phyloP scores from a whole-genome alignment of 2,888 invertebrate genomes.

The Nesidiocoris tenuis region DNA sequence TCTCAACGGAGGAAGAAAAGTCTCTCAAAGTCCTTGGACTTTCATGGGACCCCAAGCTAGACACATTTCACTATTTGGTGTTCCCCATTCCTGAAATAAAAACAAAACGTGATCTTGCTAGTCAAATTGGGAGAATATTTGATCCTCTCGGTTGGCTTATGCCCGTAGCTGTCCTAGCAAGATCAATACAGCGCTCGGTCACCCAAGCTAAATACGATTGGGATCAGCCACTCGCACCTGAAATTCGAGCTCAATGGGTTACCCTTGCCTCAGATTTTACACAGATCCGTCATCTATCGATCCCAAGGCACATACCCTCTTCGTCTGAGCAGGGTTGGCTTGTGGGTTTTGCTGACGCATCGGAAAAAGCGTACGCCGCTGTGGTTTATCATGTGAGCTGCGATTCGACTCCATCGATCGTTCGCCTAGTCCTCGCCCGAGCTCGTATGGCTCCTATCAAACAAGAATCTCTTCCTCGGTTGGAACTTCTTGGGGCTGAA shows the following conservation, averaged over 20 bases:
- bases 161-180: conserved; percentile 2
- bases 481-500: background rate
- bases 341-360: conserved; percentile 14
- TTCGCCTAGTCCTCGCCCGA: conserved; percentile 9
- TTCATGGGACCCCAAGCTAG: background rate
- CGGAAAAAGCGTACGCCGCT: no score
- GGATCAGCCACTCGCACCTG: conserved; percentile 15
- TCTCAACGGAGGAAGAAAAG: background rate
- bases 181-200: conserved; percentile 1
- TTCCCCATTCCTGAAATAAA: background rate
- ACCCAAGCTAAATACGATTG: background rate
- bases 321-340: no score
- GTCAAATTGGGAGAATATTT: conserved; percentile 7
- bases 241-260: background rate
- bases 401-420: background rate
- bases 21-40: conserved; percentile 3
- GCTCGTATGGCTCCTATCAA: conserved; percentile 9
- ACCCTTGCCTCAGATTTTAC: no score
- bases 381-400: no score
- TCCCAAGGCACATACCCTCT: no score
- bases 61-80: background rate
- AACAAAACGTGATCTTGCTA: conserved; percentile 15
- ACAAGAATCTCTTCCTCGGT: conserved; percentile 1
- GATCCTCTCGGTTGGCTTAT: conserved; percentile 22
- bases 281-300: no score